These are phyloP conservation scores for Amphimedon queenslandica DNA, from an alignment of 37 sponge, comb jelly and placozoan genomes.

Conservation along the genomic window DNA sequence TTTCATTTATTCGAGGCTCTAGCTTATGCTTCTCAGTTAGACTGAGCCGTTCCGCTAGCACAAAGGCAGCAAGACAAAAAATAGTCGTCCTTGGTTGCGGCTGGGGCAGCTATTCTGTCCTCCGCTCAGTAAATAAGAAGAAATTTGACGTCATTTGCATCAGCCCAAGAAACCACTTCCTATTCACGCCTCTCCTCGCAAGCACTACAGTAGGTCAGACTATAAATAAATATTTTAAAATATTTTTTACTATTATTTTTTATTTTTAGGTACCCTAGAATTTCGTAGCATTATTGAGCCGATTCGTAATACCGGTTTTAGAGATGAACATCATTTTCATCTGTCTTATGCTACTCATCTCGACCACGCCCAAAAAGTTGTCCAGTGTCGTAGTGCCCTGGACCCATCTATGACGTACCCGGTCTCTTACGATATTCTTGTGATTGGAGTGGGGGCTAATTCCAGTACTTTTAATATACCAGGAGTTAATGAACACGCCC, in stretches of 20 bases:
- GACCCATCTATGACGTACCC: conserved; percentile 38
- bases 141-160: conserved; percentile 67
- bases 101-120: conserved; percentile 81
- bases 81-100: conserved; percentile 84
- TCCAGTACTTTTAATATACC: conserved; percentile 75
- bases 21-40: no score
- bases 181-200: conserved; percentile 89
- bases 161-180: conserved; percentile 86
- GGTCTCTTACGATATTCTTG: conserved; percentile 66
- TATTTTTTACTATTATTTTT: background rate
- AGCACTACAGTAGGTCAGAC: conserved; percentile 79
- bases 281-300: conserved; percentile 93
- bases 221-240: background rate
- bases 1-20: no score
- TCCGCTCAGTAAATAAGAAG: conserved; percentile 58
- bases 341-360: conserved; percentile 54
- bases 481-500: conserved; percentile 84
- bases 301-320: conserved; percentile 67
- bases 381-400: conserved; percentile 62
- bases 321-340: conserved; percentile 87
- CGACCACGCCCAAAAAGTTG: conserved; percentile 29
- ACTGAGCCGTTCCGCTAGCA: no score
- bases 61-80: conserved; percentile 13
- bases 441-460: conserved; percentile 82
- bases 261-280: conserved; percentile 52